Percentiles rank a stretch among this genome's conserved stretches.
Evolutionary conservation across 2,888 invertebrate species (phyloP).

Genomic region (Philaethria dido): DNA sequence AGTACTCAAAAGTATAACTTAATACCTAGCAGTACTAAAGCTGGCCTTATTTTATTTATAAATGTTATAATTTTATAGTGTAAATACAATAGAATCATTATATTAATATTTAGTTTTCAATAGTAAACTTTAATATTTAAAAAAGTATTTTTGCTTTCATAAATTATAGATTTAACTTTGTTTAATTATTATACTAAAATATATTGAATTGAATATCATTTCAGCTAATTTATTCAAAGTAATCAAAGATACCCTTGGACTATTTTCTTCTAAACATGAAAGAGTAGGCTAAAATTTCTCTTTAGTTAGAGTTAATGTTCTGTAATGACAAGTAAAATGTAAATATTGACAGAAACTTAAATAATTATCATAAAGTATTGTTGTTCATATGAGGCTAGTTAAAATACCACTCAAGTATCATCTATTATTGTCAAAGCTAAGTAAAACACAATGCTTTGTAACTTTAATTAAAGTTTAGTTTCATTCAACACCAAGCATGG

Average conservation of each 20-base stretch:
- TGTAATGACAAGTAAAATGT: background rate
- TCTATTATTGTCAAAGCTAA: background rate
- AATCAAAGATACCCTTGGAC: background rate
- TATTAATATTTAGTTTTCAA: background rate
- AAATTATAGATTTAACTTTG: background rate
- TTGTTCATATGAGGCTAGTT: background rate
- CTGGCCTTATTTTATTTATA: background rate
- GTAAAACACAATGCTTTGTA: background rate
- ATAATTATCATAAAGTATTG: background rate
- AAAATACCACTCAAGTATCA: background rate
- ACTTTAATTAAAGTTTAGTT: conserved; percentile 7
- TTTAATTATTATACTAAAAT: background rate
- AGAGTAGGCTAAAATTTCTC: background rate
- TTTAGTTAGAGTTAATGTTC: background rate
- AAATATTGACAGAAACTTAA: conserved; percentile 1
- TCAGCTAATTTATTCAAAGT: background rate
- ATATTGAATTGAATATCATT: background rate
- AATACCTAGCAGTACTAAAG: background rate
- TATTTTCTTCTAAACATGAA: background rate
- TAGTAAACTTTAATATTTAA: background rate
- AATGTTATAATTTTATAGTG: background rate
- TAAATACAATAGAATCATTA: background rate
- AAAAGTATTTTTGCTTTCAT: background rate
- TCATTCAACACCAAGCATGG: background rate
- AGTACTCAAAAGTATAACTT: background rate